Conservation (phyloP, 2,888 invertebrate genomes). For the Andrena fulva region DNA sequence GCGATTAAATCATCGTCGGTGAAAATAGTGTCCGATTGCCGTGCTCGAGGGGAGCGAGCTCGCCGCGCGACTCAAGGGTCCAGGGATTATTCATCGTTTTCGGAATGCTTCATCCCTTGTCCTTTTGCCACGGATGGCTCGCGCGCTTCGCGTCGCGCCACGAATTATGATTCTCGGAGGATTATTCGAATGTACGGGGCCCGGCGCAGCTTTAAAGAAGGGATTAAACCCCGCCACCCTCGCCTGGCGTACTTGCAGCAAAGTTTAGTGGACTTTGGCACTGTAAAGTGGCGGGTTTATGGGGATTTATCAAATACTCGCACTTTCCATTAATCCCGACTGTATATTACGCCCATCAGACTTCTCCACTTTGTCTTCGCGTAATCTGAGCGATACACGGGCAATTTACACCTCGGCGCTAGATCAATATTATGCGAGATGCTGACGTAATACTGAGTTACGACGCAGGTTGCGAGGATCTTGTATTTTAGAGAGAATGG, state of each 20-base stretch:
- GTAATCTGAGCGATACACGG: too few species aligned
- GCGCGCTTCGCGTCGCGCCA: neutral
- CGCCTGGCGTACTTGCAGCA: too few species aligned
- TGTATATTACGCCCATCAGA: too few species aligned
- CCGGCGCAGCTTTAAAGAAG: neutral
- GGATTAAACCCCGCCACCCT: neutral
- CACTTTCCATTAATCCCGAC: too few species aligned
- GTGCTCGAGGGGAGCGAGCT: neutral
- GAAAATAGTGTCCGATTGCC: conserved; percentile 34
- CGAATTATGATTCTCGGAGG: neutral
- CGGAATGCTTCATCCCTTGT: neutral
- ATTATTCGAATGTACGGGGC: neutral
- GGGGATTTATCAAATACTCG: too few species aligned
- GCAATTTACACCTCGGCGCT: too few species aligned
- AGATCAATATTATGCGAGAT: too few species aligned
- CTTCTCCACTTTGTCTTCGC: too few species aligned
- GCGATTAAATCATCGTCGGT: conserved; percentile 48
- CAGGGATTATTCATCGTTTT: conserved; percentile 34
- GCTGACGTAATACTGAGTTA: too few species aligned
- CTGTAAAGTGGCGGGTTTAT: too few species aligned
- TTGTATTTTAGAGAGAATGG: neutral
- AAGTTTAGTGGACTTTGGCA: too few species aligned
- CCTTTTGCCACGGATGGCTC: neutral
- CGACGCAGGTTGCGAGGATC: neutral
- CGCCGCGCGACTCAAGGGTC: neutral